These are phyloP conservation scores for Drosophila dunni DNA, from an alignment of 1,140 invertebrate species.

Conservation along the genomic window DNA sequence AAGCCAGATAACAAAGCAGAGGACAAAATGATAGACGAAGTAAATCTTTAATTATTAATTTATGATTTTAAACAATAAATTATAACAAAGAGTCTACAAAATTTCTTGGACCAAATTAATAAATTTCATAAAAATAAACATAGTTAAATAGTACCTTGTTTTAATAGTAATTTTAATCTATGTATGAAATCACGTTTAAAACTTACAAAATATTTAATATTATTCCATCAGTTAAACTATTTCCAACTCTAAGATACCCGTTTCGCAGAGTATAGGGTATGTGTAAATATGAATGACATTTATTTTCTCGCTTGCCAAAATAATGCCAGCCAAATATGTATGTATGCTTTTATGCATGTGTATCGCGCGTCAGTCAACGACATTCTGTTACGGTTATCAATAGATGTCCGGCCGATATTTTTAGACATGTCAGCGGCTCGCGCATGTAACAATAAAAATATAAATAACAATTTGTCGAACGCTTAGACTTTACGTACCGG, in stretches of 20 bases:
- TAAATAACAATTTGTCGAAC: slow-evolving; percentile 35
- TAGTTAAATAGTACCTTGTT: too few species aligned
- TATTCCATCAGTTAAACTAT: not conserved
- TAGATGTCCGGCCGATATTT: slow-evolving; percentile 65
- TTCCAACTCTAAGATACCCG: not conserved
- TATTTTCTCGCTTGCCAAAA: slow-evolving; percentile 45
- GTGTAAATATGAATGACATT: slow-evolving; percentile 28
- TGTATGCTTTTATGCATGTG: slow-evolving; percentile 8
- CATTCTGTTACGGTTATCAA: slow-evolving; percentile 67
- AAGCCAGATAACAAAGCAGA: not conserved
- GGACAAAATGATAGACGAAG: too few species aligned
- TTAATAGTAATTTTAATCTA: too few species aligned
- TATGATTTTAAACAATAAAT: too few species aligned
- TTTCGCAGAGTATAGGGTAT: not conserved
- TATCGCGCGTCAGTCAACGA: slow-evolving; percentile 36
- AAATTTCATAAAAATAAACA: too few species aligned
- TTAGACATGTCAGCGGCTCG: slow-evolving; percentile 59
- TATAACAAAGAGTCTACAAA: too few species aligned
- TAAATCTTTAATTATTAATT: too few species aligned
- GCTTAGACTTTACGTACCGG: slow-evolving; percentile 33
- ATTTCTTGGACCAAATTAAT: too few species aligned
- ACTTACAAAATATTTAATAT: too few species aligned
- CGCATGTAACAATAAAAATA: slow-evolving; percentile 62
- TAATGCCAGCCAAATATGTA: slow-evolving; percentile 17
- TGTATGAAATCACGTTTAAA: too few species aligned